phyloP scores from a whole-genome alignment of 1,140 invertebrate genomes.

The Charaxes varanes region DNA sequence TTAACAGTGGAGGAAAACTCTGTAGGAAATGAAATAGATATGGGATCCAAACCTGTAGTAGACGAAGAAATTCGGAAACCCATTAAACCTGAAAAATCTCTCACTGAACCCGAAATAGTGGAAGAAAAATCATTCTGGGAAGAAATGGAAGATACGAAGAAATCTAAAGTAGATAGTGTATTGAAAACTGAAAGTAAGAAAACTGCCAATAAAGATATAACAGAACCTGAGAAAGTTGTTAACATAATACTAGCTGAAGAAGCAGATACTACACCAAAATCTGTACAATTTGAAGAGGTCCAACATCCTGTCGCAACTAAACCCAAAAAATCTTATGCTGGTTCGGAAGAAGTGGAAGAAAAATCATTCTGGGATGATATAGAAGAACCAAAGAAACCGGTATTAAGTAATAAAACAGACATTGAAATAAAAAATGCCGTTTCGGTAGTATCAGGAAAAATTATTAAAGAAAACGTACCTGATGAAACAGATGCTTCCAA shows the following conservation, averaged over 20 bases:
- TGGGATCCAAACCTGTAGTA: constrained; percentile 23
- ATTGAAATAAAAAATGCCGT: constrained; percentile 17
- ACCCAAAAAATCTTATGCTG: constrained; percentile 33
- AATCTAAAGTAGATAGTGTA: constrained; percentile 9
- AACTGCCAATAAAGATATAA: constrained; percentile 18
- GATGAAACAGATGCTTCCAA: constrained; percentile 29
- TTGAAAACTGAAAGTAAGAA: constrained; percentile 16
- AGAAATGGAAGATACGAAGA: constrained; percentile 28
- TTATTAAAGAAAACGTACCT: constrained; percentile 41
- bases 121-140: constrained; percentile 57
- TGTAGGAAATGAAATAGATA: constrained; percentile 29
- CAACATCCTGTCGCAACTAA: constrained; percentile 20
- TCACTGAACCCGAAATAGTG: constrained; percentile 33
- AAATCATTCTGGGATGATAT: constrained; percentile 52
- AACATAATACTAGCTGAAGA: too few relatives aligned
- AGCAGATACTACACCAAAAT: too few relatives aligned
- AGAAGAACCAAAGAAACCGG: constrained; percentile 21
- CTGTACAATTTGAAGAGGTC: background rate
- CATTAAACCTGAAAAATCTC: constrained; percentile 28
- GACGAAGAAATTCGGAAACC: constrained; percentile 32
- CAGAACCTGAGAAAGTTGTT: constrained; percentile 41
- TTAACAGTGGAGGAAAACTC: constrained; percentile 52
- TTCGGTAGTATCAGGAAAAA: constrained; percentile 30
- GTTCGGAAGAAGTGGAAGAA: constrained; percentile 37
- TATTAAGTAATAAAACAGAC: constrained; percentile 10